Evolutionary conservation across 1,140 invertebrate species (phyloP), one percentile per base, ranked within the genome.

Genomic region (Pachyrhynchus sulphureomaculatus): DNA sequence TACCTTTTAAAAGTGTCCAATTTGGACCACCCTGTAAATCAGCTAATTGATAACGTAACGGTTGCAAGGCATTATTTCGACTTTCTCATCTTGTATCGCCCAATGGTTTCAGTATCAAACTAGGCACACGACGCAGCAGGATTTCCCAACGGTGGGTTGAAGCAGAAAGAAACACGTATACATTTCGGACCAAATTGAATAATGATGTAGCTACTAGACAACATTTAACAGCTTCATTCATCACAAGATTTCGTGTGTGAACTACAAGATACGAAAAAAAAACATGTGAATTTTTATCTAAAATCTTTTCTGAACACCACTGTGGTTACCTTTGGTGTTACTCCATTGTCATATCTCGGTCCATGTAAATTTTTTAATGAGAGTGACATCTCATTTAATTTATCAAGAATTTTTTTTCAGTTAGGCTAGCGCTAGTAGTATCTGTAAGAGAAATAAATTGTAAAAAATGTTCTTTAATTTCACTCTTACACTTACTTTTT

Each of bases 331-430:
- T 26, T 55, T 62, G 71, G 76, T 76, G 48, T 72, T 75, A 18
- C 65, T 26, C 67, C 69, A 65, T 76, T 77, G 52, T 74, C 74
- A 62, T 76, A 77, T 15, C 68, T 64, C 64, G 76, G 74, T 15
- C 68, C 70, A 42, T 73, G 59, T 57, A 63, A 65, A 57, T n/a
- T 71, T 63, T 51, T 56, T 47, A 32, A 60, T n/a, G n/a, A n/a
- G n/a, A 41, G 36, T 55, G 23, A 26, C 23, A 48, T 42, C 8
- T 20, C 13, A 39, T 21, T 33, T 37, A 55, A n/a, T 12, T 23
- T 57, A 26, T 24, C 15, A 12, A 23, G 36, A 45, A n/a, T n/a
- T n/a, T n/a, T n/a, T n/a, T n/a, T 62, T 62, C 45, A 52, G 24
- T 36, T 45, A 62, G 18, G 0, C 53, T 47, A 26, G 45, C 26